Base-by-base conservation (phyloP, 2,888 invertebrate genomes). In the Patella caerulea region DNA sequence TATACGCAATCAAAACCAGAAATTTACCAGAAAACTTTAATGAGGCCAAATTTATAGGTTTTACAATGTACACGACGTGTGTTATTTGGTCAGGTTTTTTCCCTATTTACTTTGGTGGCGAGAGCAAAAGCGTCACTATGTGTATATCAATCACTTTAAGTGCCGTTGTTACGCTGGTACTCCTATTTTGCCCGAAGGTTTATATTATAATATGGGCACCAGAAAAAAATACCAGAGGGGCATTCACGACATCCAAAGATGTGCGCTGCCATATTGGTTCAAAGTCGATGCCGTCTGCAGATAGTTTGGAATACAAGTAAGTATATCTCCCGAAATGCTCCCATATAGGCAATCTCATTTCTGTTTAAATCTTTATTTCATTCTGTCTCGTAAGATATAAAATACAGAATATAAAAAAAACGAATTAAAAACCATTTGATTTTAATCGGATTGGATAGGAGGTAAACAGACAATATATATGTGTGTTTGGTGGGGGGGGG, bases 11-110 rank as follows among this genome's bases (percentile, higher is more conserved):
- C 9, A 90, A 90, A 84, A 91, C 92, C 0, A 94, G 99, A 84
- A 99, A 99, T 93, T 96, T 99, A 82, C 99, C 99, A 0, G 99
- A 99, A 92, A 98, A 98, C 69, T 99, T 99, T 92, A 99, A 99
- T 92, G 99, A 92, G 82, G 91, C 91, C 55, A 93, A 93, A 84
- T 93, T 92, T 82, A 95, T 95, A 82, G 95, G 99, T 94, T 99
- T 99, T 93, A 98, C 98, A 45, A 99, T 99, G 99, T 99, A 98
- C 93, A 98, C 98, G 71, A 98, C 98, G 53, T 86, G 72, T 71
- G 96, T 98, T 83, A 98, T 98, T 90, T 99, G 99, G 99, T 93
- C 98, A 84, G 99, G 99, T 29, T 99, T 99, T 92, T 97, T 99
- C 78, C 98, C 98, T 9, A 94, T 99, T 74, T 98, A 98, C 93